Conservation (phyloP, 2,888 invertebrate species). For the Mactromeris polynyma region DNA sequence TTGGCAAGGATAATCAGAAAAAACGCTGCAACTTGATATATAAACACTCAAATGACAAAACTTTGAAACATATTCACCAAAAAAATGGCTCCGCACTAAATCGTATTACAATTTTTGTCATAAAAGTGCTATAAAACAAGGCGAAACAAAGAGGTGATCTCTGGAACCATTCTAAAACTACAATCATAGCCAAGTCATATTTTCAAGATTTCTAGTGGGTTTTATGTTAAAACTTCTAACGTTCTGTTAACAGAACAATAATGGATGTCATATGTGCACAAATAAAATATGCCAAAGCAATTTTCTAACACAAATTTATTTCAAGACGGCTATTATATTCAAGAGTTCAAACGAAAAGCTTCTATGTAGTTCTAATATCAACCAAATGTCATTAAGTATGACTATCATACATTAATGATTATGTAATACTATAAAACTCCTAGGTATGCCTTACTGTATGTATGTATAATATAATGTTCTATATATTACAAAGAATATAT, state of each 20-base stretch:
- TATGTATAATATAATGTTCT: conserved; percentile 1
- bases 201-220: conserved; percentile 42
- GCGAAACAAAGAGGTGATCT: conserved; percentile 32
- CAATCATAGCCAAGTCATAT: conserved; percentile 36
- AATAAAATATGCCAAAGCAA: conserved; percentile 60
- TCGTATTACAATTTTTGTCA: conserved; percentile 38
- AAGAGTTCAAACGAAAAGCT: conserved; percentile 53
- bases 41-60: conserved; percentile 17
- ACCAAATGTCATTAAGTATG: conserved; percentile 44
- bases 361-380: conserved; percentile 34
- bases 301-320: conserved; percentile 59
- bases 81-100: conserved; percentile 32
- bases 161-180: conserved; percentile 21
- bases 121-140: conserved; percentile 40
- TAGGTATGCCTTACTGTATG: not conserved
- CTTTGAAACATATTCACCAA: conserved; percentile 30
- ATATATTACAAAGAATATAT: conserved; percentile 4
- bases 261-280: conserved; percentile 60
- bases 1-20: not conserved
- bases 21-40: not conserved
- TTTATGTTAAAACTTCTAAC: conserved; percentile 60
- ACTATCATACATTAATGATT: conserved; percentile 23
- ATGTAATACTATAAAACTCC: conserved; percentile 14
- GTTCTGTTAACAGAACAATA: conserved; percentile 50
- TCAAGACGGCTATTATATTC: conserved; percentile 52